Conservation (phyloP, 2,113 vertebrate species). For the Sinocyclocheilus anshuiensis region DNA sequence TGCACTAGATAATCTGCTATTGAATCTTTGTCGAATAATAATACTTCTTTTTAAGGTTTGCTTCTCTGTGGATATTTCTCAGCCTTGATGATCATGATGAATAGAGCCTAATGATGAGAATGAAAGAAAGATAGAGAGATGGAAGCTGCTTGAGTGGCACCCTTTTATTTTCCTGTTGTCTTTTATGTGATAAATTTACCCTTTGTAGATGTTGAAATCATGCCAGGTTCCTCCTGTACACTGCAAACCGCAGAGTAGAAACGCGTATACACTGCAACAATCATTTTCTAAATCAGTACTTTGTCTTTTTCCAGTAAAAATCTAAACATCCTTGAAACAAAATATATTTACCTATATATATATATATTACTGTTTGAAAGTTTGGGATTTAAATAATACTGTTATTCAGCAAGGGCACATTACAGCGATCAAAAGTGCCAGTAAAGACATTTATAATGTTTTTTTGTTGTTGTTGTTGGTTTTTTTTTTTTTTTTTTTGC, state of each 20-base stretch:
- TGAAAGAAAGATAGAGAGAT: conserved; percentile 12
- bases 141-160: conserved; percentile 49
- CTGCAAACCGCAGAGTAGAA: neutral
- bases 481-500: too few relatives aligned
- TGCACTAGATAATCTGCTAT: conserved; percentile 66
- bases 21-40: conserved; percentile 46
- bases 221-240: neutral
- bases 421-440: neutral
- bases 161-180: conserved; percentile 20
- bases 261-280: neutral
- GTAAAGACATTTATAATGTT: neutral
- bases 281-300: neutral
- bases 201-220: neutral
- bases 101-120: conserved; percentile 30
- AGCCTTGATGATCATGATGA: conserved; percentile 38
- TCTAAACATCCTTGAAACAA: neutral
- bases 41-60: conserved; percentile 41
- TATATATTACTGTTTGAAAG: neutral
- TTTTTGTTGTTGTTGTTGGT: too few relatives aligned
- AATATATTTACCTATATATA: neutral
- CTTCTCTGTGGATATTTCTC: conserved; percentile 58
- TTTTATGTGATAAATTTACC: conserved; percentile 4
- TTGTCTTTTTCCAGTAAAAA: neutral
- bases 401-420: neutral
- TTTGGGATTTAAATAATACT: neutral